A percentile compares a stretch with the other conserved stretches of the same genome.
Evolutionary conservation across 2,113 vertebrate genomes (phyloP).

Genomic region (Chaenogobius annularis): DNA sequence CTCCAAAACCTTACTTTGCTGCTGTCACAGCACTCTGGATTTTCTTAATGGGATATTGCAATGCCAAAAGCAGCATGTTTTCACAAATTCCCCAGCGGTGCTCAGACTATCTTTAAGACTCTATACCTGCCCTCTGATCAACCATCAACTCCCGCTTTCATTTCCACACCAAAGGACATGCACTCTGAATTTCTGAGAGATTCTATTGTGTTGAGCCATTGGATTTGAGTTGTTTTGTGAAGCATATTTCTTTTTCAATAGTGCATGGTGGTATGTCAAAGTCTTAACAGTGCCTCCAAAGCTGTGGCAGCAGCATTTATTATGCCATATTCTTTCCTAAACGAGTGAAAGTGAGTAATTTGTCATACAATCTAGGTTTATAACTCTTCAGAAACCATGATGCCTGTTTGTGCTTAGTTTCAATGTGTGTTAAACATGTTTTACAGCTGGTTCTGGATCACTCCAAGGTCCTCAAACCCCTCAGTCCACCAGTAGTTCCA

Average conservation of each 20-base stretch:
- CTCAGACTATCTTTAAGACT: constrained; percentile 19
- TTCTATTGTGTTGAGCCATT: constrained; percentile 6
- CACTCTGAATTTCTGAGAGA: constrained; percentile 21
- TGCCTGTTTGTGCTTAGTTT: neutral
- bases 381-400: neutral
- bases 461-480: constrained; percentile 98
- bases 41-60: constrained; percentile 64
- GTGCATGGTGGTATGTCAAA: neutral
- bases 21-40: constrained; percentile 34
- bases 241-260: too few relatives aligned
- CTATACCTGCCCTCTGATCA: constrained; percentile 21
- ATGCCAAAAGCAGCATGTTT: constrained; percentile 51
- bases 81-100: constrained; percentile 41
- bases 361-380: neutral
- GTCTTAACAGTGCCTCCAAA: neutral
- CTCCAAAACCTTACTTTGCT: constrained; percentile 40
- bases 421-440: constrained; percentile 26
- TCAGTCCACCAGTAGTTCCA: constrained; percentile 97
- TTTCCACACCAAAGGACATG: neutral
- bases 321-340: neutral
- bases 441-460: constrained; percentile 94
- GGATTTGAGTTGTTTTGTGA: neutral
- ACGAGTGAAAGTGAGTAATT: neutral
- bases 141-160: constrained; percentile 15
- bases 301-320: neutral